A percentile compares a stretch with the other conserved stretches of the same genome.
Conservation (phyloP, 2,113 vertebrate species). For the Phyllopteryx taeniolatus region DNA sequence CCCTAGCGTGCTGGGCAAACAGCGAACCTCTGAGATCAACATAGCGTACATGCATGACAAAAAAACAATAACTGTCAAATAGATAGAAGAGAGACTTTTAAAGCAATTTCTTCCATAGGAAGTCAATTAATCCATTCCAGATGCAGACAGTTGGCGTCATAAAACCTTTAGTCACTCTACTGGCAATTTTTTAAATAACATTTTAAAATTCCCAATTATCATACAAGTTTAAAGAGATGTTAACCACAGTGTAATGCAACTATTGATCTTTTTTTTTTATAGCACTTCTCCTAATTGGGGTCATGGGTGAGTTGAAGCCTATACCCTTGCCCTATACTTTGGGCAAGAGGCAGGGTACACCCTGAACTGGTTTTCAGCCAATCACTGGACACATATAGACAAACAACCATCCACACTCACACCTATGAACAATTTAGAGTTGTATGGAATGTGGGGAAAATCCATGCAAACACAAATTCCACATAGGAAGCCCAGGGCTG, state of each 20-base stretch:
- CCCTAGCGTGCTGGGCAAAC: conserved; percentile 65
- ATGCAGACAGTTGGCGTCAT: not conserved
- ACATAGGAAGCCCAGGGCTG: too few species aligned
- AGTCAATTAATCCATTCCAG: not conserved
- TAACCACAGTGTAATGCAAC: not conserved
- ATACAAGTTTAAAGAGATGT: not conserved
- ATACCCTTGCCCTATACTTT: too few species aligned
- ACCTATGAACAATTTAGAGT: too few species aligned
- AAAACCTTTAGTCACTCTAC: not conserved
- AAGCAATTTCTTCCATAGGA: not conserved
- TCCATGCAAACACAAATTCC: not conserved
- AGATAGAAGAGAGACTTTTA: not conserved
- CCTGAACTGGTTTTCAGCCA: too few species aligned
- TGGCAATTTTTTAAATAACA: not conserved
- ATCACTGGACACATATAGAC: too few species aligned
- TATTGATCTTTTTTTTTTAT: too few species aligned
- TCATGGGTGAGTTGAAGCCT: too few species aligned
- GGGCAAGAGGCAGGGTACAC: too few species aligned
- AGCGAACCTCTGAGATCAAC: conserved; percentile 48
- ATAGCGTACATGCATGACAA: conserved; percentile 5
- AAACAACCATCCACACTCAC: too few species aligned
- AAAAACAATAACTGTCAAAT: not conserved
- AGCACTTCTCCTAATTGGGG: too few species aligned
- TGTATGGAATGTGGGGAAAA: too few species aligned
- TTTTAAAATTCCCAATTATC: not conserved